These are phyloP conservation scores for Eupeodes luniger DNA, from an alignment of 2,888 invertebrate genomes.

Conservation along the genomic window DNA sequence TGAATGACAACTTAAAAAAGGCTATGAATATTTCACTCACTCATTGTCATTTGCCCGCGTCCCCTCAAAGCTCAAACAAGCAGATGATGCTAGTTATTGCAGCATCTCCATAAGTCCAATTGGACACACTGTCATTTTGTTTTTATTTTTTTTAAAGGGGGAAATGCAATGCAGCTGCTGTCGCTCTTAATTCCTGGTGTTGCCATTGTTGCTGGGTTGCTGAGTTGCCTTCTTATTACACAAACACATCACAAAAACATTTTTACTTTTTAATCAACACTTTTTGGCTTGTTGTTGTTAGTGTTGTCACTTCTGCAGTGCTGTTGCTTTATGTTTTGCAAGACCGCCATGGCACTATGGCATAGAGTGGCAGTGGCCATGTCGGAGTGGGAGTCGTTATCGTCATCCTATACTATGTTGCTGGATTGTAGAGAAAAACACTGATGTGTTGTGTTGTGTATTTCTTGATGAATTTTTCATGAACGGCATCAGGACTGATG, in stretches of 20 bases:
- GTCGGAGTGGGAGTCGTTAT: too few species aligned
- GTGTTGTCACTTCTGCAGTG: conserved; percentile 3
- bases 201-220: conserved; percentile 37
- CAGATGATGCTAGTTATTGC: conserved; percentile 33
- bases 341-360: background rate
- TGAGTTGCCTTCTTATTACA: conserved; percentile 26
- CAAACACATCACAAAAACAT: conserved; percentile 47
- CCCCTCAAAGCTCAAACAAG: background rate
- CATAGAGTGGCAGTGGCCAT: background rate
- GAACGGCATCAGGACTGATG: conserved; percentile 34
- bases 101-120: background rate
- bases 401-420: background rate
- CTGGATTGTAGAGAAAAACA: background rate
- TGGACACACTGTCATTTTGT: background rate
- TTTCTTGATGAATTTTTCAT: conserved; percentile 62
- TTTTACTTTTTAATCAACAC: conserved; percentile 62
- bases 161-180: conserved; percentile 12
- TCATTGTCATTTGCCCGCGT: background rate
- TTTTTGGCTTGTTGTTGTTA: conserved; percentile 27
- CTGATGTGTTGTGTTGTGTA: conserved; percentile 2
- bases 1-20: conserved; percentile 21
- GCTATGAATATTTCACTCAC: conserved; percentile 31
- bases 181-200: conserved; percentile 40
- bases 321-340: conserved; percentile 8
- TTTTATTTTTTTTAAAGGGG: background rate